Evolutionary conservation across 2,888 invertebrate species (phyloP).

Genomic region (Drosophila emarginata): DNA sequence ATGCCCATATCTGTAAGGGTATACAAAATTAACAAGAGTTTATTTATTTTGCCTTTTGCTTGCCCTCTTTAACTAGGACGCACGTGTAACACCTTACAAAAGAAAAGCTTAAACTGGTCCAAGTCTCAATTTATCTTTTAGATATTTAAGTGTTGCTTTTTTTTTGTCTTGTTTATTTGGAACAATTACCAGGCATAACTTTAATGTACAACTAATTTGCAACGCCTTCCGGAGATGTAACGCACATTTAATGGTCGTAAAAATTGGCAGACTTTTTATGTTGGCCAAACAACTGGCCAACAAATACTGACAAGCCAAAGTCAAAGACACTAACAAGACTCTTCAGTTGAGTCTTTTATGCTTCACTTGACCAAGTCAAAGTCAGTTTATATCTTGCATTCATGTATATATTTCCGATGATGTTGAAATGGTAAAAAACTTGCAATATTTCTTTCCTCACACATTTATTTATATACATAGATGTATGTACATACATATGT

Average conservation of each 20-base stretch:
- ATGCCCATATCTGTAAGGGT: neutral
- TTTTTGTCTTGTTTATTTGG: neutral
- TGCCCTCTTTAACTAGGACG: conserved; percentile 27
- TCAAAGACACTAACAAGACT: conserved; percentile 59
- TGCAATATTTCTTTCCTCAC: neutral
- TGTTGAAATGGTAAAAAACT: neutral
- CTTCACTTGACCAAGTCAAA: conserved; percentile 7
- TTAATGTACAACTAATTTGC: conserved; percentile 57
- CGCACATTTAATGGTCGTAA: conserved; percentile 33
- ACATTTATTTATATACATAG: neutral
- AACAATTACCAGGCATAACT: conserved; percentile 42
- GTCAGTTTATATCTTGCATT: neutral
- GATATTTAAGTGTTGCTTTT: too few relatives aligned
- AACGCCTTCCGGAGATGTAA: conserved; percentile 16
- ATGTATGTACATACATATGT: neutral
- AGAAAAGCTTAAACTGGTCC: conserved; percentile 21
- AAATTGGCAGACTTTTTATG: conserved; percentile 21
- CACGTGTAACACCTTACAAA: conserved; percentile 60
- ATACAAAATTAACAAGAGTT: conserved; percentile 30
- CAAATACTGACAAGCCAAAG: conserved; percentile 49
- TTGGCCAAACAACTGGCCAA: conserved; percentile 34
- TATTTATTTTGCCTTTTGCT: conserved; percentile 25
- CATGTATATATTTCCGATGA: conserved; percentile 4
- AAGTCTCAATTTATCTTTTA: conserved; percentile 34
- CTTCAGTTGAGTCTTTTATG: neutral